phyloP scores from a whole-genome alignment of 2,113 vertebrate species.

The Polyodon spathula region DNA sequence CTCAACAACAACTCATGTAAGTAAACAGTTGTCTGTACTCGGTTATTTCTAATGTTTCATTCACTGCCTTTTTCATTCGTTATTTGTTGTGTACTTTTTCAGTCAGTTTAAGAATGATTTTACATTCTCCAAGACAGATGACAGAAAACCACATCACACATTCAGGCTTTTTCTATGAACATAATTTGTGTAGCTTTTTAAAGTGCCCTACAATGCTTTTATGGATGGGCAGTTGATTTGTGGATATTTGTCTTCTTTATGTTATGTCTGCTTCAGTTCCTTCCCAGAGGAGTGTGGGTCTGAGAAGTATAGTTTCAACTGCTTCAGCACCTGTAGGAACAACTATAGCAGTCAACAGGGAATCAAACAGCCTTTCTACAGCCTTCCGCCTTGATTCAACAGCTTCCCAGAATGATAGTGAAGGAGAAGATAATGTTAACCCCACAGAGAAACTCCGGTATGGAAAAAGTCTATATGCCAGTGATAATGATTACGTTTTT shows the following conservation, averaged over 20 bases:
- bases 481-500: no score
- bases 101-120: no score
- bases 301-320: constrained; percentile 46
- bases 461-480: neutral
- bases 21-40: constrained; percentile 24
- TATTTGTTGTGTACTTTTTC: no score
- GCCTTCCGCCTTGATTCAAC: constrained; percentile 48
- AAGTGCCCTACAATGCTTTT: no score
- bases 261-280: constrained; percentile 37
- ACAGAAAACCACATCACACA: no score
- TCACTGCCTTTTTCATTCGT: neutral
- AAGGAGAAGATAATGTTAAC: constrained; percentile 71
- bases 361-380: constrained; percentile 48
- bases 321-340: constrained; percentile 51
- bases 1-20: constrained; percentile 89
- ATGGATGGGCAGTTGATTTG: neutral
- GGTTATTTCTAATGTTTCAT: no score
- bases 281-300: constrained; percentile 63
- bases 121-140: no score
- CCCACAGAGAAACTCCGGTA: constrained; percentile 92
- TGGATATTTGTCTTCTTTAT: neutral
- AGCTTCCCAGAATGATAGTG: constrained; percentile 57
- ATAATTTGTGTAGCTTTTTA: no score
- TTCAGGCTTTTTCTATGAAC: no score
- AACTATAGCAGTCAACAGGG: constrained; percentile 56